Conservation (phyloP, 2,797 vertebrate genomes). For the Phataginus tricuspis region DNA sequence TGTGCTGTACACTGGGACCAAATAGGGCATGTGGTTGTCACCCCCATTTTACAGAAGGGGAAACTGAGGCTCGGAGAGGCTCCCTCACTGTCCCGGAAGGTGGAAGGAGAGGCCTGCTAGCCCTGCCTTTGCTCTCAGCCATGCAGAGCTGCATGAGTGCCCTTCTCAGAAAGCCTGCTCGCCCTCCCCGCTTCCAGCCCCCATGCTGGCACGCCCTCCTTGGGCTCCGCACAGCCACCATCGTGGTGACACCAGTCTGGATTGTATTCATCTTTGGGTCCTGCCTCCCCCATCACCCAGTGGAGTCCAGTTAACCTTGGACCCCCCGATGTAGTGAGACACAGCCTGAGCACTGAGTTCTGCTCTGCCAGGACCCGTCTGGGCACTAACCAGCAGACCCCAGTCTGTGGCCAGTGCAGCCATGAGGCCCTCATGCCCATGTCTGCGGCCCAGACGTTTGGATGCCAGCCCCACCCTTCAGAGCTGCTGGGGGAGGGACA, state of each 20-base stretch:
- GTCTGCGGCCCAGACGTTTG: not conserved
- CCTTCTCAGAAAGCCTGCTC: not conserved
- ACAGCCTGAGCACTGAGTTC: fast-evolving
- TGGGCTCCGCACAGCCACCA: fast-evolving
- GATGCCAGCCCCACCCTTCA: not conserved
- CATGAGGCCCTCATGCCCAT: fast-evolving
- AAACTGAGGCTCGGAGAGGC: no score
- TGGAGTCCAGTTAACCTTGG: not conserved
- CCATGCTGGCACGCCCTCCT: not conserved
- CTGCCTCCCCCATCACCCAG: fast-evolving
- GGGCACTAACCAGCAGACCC: not conserved
- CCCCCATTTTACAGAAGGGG: not conserved
- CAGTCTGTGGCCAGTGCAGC: not conserved
- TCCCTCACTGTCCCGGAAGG: not conserved
- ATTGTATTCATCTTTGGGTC: not conserved
- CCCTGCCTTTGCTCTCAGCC: fast-evolving
- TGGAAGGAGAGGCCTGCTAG: not conserved
- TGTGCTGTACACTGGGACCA: not conserved
- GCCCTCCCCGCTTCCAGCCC: not conserved
- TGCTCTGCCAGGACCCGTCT: fast-evolving
- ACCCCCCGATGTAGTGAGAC: not conserved
- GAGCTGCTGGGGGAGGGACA: fast-evolving
- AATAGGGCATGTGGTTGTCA: not conserved
- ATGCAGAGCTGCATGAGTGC: fast-evolving
- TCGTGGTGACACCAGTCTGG: not conserved